These are phyloP conservation scores for Chaunax sp. DNA, from an alignment of 2,797 vertebrate species.

Conservation along the genomic window DNA sequence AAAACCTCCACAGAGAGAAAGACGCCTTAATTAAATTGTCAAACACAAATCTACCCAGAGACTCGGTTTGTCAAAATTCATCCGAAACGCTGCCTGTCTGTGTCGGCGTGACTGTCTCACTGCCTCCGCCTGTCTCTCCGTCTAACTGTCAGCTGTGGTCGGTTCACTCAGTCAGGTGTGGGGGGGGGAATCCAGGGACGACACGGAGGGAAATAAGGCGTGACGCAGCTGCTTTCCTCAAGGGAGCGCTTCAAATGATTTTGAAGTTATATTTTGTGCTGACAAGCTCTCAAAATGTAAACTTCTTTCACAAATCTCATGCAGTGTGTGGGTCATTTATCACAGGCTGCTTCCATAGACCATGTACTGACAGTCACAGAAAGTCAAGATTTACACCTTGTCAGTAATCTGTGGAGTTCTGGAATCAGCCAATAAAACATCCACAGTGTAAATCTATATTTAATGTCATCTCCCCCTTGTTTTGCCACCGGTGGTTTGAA, in stretches of 20 bases:
- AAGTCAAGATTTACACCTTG: too few relatives aligned
- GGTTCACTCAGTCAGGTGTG: background rate
- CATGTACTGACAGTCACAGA: too few relatives aligned
- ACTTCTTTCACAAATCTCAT: background rate
- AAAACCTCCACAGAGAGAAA: slow-evolving; percentile 62
- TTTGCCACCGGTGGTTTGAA: too few relatives aligned
- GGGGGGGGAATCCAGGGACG: too few relatives aligned
- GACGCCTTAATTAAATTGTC: slow-evolving; percentile 72
- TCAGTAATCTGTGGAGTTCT: too few relatives aligned
- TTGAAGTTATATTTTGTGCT: too few relatives aligned
- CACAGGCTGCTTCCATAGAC: too few relatives aligned
- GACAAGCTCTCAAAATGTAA: background rate
- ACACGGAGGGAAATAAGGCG: background rate
- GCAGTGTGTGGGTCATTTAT: too few relatives aligned
- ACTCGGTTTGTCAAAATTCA: slow-evolving; percentile 42
- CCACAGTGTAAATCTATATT: too few relatives aligned
- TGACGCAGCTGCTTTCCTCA: slow-evolving; percentile 8
- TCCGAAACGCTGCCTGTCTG: slow-evolving; percentile 33
- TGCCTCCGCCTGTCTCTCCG: slow-evolving; percentile 15
- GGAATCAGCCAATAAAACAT: too few relatives aligned
- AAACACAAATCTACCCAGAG: slow-evolving; percentile 64
- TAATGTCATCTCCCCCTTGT: too few relatives aligned
- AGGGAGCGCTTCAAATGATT: background rate
- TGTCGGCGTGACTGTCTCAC: slow-evolving; percentile 20
- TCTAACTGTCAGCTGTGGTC: background rate